Evolutionary conservation across 1,140 invertebrate species (phyloP).

Genomic region (Musca vetustissima): DNA sequence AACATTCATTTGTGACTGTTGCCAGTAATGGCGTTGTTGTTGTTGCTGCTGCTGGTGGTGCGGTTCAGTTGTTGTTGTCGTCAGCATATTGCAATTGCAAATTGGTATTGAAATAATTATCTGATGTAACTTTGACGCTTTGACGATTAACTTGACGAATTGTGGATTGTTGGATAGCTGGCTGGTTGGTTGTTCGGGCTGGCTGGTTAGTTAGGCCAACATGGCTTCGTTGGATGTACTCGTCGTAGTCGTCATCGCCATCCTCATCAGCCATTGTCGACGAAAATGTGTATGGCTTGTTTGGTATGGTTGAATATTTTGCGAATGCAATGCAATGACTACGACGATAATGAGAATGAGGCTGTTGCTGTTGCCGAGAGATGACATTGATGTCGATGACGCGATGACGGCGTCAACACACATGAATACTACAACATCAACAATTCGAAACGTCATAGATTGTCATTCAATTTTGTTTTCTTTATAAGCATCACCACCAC

Average conservation of each 20-base stretch:
- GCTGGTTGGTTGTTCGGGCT: neutral
- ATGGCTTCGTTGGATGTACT: neutral
- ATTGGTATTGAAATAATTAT: conserved; percentile 33
- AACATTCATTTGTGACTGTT: too few species aligned
- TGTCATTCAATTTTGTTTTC: neutral
- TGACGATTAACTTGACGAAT: conserved; percentile 35
- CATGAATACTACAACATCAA: conserved; percentile 1
- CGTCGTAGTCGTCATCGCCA: too few species aligned
- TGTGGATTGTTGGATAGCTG: conserved; percentile 12
- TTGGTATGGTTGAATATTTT: too few species aligned
- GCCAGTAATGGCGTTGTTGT: too few species aligned
- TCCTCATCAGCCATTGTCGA: too few species aligned
- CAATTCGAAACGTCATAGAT: neutral
- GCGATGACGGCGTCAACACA: conserved; percentile 10
- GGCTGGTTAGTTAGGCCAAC: neutral
- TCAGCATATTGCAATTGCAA: conserved; percentile 29
- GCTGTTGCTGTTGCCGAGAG: too few species aligned
- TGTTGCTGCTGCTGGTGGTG: neutral
- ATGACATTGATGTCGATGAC: conserved; percentile 4
- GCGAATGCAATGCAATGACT: neutral
- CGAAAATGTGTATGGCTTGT: neutral
- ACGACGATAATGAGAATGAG: neutral
- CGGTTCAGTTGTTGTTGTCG: neutral
- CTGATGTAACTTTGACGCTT: conserved; percentile 31
- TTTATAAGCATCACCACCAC: too few species aligned